These are phyloP conservation scores for Gisinianus flammeolus DNA, from an alignment of 2,888 invertebrate species.

Conservation along the genomic window DNA sequence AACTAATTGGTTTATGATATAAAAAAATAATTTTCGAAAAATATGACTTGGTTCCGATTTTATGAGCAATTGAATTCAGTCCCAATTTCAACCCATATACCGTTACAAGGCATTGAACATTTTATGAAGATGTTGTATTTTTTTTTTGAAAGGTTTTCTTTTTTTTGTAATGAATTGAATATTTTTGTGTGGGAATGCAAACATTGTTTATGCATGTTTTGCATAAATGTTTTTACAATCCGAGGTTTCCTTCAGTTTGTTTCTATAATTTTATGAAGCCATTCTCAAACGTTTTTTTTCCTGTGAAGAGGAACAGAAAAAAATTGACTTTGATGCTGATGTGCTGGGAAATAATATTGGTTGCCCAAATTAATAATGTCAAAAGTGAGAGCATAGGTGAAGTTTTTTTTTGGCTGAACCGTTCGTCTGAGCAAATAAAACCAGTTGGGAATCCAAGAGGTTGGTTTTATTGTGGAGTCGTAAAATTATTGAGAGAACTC, in stretches of 20 bases:
- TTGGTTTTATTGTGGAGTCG: constrained; percentile 40
- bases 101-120: too few relatives aligned
- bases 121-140: too few relatives aligned
- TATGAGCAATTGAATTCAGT: too few relatives aligned
- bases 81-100: too few relatives aligned
- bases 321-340: constrained; percentile 10
- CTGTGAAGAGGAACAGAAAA: not conserved
- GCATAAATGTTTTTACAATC: too few relatives aligned
- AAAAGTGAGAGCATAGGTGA: constrained; percentile 24
- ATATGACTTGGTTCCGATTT: too few relatives aligned
- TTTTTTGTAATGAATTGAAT: too few relatives aligned
- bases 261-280: not conserved
- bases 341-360: constrained; percentile 14
- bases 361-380: constrained; percentile 23
- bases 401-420: constrained; percentile 14
- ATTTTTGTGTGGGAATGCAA: too few relatives aligned
- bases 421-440: constrained; percentile 36
- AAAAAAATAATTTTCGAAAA: too few relatives aligned
- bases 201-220: too few relatives aligned
- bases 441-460: constrained; percentile 36
- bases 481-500: constrained; percentile 42
- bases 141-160: too few relatives aligned
- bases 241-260: not conserved
- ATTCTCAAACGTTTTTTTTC: not conserved
- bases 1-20: too few relatives aligned